A percentile compares a stretch with the other conserved stretches of the same genome.
Evolutionary conservation across 2,888 invertebrate species (phyloP).

Genomic region (Drosophila kanekoi): DNA sequence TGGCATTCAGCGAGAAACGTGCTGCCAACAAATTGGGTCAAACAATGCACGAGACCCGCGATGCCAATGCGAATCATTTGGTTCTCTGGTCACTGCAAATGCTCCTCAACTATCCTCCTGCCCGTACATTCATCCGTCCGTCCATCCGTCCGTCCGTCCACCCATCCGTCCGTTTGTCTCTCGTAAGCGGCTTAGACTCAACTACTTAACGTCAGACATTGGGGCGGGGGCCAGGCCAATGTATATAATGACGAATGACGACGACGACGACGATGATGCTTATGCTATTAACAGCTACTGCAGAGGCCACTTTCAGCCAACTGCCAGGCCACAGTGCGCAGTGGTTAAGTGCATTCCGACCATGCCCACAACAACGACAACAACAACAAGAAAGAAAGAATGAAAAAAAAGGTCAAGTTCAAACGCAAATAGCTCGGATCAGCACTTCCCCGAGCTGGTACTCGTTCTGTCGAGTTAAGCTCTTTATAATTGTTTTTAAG

Average conservation of each 20-base stretch:
- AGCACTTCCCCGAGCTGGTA: slow-evolving; percentile 27
- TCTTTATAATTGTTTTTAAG: slow-evolving; percentile 49
- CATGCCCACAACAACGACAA: slow-evolving; percentile 4
- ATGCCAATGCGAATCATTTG: slow-evolving; percentile 19
- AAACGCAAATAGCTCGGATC: slow-evolving; percentile 33
- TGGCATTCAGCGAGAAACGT: slow-evolving; percentile 28
- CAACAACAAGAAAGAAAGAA: not conserved
- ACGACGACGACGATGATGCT: slow-evolving; percentile 4
- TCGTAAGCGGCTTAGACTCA: slow-evolving; percentile 63
- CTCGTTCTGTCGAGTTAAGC: slow-evolving; percentile 27
- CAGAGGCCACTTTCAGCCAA: slow-evolving; percentile 8
- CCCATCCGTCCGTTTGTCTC: slow-evolving; percentile 11
- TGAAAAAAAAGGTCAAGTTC: slow-evolving; percentile 66
- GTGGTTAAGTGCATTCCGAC: slow-evolving; percentile 43
- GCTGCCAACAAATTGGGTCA: slow-evolving; percentile 52
- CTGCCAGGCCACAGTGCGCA: slow-evolving; percentile 28
- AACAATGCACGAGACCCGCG: slow-evolving; percentile 52
- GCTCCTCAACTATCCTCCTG: slow-evolving; percentile 1
- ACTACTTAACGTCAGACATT: slow-evolving; percentile 53
- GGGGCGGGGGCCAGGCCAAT: slow-evolving; percentile 34
- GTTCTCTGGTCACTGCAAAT: slow-evolving; percentile 14
- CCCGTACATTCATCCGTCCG: not conserved
- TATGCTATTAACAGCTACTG: slow-evolving; percentile 39
- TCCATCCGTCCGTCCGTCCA: not conserved
- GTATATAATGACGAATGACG: slow-evolving; percentile 46